Conservation (phyloP, 2,797 vertebrate species). For the Craterocephalus amniculus region DNA sequence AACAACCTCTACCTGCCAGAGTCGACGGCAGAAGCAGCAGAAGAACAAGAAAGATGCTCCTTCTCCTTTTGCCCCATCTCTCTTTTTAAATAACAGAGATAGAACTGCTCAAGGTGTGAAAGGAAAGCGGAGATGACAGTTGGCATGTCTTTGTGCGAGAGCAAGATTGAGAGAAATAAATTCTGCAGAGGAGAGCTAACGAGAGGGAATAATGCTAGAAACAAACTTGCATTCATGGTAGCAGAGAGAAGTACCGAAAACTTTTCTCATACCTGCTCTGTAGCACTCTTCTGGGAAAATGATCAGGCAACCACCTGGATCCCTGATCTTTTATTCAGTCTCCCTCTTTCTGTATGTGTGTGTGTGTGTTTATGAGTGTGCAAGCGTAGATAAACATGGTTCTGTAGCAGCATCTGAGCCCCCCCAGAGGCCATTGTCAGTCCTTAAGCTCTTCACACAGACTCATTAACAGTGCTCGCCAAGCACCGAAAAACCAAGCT, state of each 20-base stretch:
- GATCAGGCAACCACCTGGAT: slow-evolving; percentile 64
- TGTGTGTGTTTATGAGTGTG: slow-evolving; percentile 28
- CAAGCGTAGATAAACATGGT: slow-evolving; percentile 40
- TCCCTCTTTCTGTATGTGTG: not conserved
- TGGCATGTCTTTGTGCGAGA: slow-evolving; percentile 37
- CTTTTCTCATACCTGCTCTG: slow-evolving; percentile 48
- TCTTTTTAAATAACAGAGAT: slow-evolving; percentile 34
- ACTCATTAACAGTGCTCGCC: slow-evolving; percentile 62
- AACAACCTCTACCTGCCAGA: slow-evolving; percentile 45
- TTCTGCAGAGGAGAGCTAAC: slow-evolving; percentile 9
- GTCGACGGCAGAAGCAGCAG: slow-evolving; percentile 15
- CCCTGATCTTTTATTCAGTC: slow-evolving; percentile 24
- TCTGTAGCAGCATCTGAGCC: slow-evolving; percentile 36
- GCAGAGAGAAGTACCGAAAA: slow-evolving; percentile 32
- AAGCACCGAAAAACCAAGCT: slow-evolving; percentile 39
- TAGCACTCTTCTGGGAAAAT: slow-evolving; percentile 53
- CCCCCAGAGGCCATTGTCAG: slow-evolving; percentile 47
- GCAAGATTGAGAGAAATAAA: slow-evolving; percentile 42
- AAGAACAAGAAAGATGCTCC: slow-evolving; percentile 47
- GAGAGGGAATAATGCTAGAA: not conserved
- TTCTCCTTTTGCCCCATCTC: slow-evolving; percentile 29
- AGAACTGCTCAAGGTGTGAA: slow-evolving; percentile 34
- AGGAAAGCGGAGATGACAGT: slow-evolving; percentile 24
- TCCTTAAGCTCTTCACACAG: slow-evolving; percentile 48
- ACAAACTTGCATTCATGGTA: not conserved